These are phyloP conservation scores for Pelecanus crispus DNA, from an alignment of 2,113 vertebrate genomes.

Conservation along the genomic window DNA sequence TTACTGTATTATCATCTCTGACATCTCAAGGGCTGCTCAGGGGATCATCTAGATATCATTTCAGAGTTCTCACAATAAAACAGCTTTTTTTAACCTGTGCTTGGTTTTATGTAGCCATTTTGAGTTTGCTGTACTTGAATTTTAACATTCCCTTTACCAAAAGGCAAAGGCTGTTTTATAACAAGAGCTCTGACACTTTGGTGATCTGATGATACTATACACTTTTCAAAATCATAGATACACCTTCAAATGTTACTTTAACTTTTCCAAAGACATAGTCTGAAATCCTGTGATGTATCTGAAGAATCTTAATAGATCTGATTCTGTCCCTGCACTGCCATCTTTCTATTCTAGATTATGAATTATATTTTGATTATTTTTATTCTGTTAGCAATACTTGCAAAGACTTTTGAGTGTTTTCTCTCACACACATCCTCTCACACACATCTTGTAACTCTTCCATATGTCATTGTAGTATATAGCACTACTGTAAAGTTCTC, in stretches of 20 bases:
- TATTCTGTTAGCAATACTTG: not conserved
- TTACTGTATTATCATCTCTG: conserved; percentile 93
- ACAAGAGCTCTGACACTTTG: not conserved
- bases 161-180: not conserved
- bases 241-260: not conserved
- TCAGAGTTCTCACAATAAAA: conserved; percentile 59
- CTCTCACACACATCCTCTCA: not conserved
- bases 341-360: not conserved
- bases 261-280: not conserved
- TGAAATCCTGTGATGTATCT: not conserved
- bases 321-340: not conserved
- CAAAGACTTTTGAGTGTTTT: not conserved
- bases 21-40: conserved; percentile 78
- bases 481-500: not conserved
- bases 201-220: not conserved
- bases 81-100: conserved; percentile 2
- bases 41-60: conserved; percentile 56
- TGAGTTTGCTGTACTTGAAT: conserved; percentile 26
- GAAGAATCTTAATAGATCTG: not conserved
- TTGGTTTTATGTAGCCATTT: conserved; percentile 50
- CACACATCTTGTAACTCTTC: not conserved
- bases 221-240: not conserved
- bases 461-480: not conserved
- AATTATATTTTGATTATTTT: not conserved
- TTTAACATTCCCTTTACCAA: not conserved